These are phyloP conservation scores for Thumatha senex DNA, from an alignment of 2,888 invertebrate species.

Conservation along the genomic window DNA sequence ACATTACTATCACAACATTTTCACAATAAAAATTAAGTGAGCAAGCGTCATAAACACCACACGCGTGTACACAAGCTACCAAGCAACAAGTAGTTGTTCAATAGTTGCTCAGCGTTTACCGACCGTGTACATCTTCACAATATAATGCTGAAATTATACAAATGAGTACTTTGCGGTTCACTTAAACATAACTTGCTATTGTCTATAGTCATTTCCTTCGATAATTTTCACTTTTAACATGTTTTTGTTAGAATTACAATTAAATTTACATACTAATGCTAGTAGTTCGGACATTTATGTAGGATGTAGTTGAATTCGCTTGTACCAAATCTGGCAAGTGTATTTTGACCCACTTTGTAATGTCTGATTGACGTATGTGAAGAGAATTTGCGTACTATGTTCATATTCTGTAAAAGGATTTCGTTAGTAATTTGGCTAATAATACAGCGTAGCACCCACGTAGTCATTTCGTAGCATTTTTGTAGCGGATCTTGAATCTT, in stretches of 20 bases:
- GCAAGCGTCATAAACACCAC: conserved; percentile 21
- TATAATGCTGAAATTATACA: conserved; percentile 69
- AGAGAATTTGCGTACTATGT: not conserved
- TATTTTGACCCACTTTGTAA: conserved; percentile 16
- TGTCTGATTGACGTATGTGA: not conserved
- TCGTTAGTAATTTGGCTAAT: not conserved
- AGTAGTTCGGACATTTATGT: conserved; percentile 44
- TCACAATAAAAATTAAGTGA: conserved; percentile 1
- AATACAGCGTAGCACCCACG: not conserved
- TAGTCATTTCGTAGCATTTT: not conserved
- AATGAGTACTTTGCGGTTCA: conserved; percentile 56
- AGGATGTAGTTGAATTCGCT: not conserved
- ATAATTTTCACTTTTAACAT: conserved; percentile 71
- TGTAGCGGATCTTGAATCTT: not conserved
- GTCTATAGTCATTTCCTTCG: conserved; percentile 45
- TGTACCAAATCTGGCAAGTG: not conserved
- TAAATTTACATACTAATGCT: conserved; percentile 73
- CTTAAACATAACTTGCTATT: conserved; percentile 52
- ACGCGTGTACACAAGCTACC: conserved; percentile 10
- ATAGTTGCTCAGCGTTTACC: conserved; percentile 18
- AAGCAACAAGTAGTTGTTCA: conserved; percentile 34
- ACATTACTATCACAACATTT: not conserved
- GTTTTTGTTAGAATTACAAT: conserved; percentile 65
- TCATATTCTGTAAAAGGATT: not conserved
- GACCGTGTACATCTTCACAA: conserved; percentile 8